These are phyloP conservation scores for Sebastes steindachneri DNA, from an alignment of 2,797 vertebrate genomes.

Conservation along the genomic window DNA sequence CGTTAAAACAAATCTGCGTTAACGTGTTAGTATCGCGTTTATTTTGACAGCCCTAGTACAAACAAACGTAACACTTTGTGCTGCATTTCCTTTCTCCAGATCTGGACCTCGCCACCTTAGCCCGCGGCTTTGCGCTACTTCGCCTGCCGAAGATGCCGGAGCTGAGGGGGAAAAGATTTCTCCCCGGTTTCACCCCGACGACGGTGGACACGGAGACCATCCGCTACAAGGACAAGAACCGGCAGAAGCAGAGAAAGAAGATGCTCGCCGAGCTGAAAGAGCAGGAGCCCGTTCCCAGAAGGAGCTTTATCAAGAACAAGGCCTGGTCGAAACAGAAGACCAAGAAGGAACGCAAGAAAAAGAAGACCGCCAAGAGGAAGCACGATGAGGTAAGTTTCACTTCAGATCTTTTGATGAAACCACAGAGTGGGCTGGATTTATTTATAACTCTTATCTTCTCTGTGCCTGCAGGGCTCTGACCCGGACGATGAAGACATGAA, in stretches of 20 bases:
- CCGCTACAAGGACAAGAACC: conserved; percentile 92
- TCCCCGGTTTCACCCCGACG: conserved; percentile 85
- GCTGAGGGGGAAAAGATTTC: conserved; percentile 84
- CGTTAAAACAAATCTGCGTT: no score
- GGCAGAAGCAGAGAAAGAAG: conserved; percentile 92
- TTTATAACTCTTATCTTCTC: background rate
- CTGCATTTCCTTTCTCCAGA: conserved; percentile 75
- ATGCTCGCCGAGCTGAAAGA: conserved; percentile 83
- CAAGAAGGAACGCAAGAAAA: conserved; percentile 88
- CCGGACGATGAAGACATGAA: conserved; percentile 87
- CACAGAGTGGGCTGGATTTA: background rate
- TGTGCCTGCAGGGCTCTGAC: conserved; percentile 78
- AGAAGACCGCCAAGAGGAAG: conserved; percentile 86
- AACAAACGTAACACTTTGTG: background rate
- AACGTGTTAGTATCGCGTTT: no score
- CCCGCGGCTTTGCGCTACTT: conserved; percentile 91
- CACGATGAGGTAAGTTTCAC: conserved; percentile 82
- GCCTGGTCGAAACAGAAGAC: conserved; percentile 96
- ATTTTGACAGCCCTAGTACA: no score
- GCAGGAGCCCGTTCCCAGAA: conserved; percentile 61
- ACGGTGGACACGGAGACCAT: conserved; percentile 90
- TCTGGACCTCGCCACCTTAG: conserved; percentile 89
- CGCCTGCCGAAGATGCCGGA: conserved; percentile 97
- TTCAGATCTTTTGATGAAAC: no score
- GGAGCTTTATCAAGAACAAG: conserved; percentile 84